A percentile compares a stretch with the other conserved stretches of the same genome.
Evolutionary conservation across 2,113 vertebrate genomes (phyloP).

Genomic region (Rhinogobius similis): DNA sequence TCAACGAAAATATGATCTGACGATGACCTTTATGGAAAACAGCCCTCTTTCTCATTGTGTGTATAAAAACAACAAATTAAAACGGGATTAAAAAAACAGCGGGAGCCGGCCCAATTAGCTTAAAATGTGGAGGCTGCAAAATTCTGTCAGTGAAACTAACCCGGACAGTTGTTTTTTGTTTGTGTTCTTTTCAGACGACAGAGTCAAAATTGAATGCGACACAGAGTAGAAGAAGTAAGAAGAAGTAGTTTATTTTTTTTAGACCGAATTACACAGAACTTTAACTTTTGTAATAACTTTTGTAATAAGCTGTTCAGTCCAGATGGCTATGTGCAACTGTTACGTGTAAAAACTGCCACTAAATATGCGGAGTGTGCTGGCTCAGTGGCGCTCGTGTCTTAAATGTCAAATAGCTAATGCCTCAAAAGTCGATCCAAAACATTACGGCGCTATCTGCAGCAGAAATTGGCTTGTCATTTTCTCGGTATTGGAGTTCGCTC

Average conservation of each 20-base stretch:
- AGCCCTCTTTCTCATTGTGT: neutral
- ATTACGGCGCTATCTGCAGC: slow-evolving; percentile 46
- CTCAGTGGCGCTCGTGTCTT: neutral
- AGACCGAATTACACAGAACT: neutral
- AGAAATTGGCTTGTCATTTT: slow-evolving; percentile 31
- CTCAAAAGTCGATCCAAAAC: slow-evolving; percentile 23
- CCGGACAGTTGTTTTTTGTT: neutral
- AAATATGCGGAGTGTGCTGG: neutral
- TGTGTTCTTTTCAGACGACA: slow-evolving; percentile 1
- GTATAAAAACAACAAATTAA: neutral
- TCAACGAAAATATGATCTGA: neutral
- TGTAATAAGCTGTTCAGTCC: neutral
- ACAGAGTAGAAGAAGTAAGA: no score
- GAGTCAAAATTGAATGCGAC: neutral
- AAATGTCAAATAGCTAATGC: slow-evolving; percentile 19
- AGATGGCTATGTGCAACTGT: slow-evolving; percentile 1
- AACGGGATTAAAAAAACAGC: slow-evolving; percentile 5
- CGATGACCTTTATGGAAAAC: neutral
- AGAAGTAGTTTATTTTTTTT: neutral
- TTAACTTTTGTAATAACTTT: no score
- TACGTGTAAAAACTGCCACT: neutral
- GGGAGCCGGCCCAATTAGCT: neutral
- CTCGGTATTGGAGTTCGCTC: slow-evolving; percentile 31
- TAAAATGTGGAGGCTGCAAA: neutral
- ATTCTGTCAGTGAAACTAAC: neutral